Evolutionary conservation across 2,113 vertebrate species (phyloP).

Genomic region (Nematolebias whitei): DNA sequence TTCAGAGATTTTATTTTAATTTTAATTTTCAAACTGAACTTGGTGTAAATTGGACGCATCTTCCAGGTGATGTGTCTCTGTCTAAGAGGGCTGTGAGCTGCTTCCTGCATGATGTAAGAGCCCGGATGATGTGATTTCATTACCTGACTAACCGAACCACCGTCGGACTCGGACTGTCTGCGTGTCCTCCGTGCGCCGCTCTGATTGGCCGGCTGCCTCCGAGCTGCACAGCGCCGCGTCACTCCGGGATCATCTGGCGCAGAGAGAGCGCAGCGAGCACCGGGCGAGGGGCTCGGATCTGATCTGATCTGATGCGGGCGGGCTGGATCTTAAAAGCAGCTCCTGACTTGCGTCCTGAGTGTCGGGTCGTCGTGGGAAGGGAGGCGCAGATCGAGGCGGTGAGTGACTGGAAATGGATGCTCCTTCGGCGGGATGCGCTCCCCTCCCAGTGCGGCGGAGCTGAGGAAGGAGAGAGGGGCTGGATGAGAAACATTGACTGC

Average conservation of each 20-base stretch:
- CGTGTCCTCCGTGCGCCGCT: constrained; percentile 62
- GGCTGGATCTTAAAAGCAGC: constrained; percentile 61
- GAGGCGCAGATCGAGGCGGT: constrained; percentile 59
- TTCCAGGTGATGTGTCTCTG: too few species aligned
- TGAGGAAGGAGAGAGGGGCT: constrained; percentile 18
- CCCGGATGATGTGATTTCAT: constrained; percentile 66
- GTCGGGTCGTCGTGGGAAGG: constrained; percentile 45
- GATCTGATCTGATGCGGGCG: constrained; percentile 72
- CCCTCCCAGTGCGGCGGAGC: constrained; percentile 63
- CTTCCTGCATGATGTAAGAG: constrained; percentile 53
- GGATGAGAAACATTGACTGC: constrained; percentile 49
- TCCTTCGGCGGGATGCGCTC: constrained; percentile 58
- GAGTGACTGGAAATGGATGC: constrained; percentile 72
- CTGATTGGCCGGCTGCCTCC: constrained; percentile 61
- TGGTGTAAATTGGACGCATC: too few species aligned
- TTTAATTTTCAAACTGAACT: too few species aligned
- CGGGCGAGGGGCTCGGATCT: constrained; percentile 50
- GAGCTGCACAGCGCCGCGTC: constrained; percentile 60
- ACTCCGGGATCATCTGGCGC: constrained; percentile 67
- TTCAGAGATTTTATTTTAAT: too few species aligned
- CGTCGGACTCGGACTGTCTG: constrained; percentile 45
- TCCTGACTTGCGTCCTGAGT: constrained; percentile 38
- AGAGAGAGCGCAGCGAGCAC: constrained; percentile 68
- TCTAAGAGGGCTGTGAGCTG: too few species aligned
- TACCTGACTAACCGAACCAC: constrained; percentile 57